Base-by-base conservation (phyloP, 2,888 invertebrate genomes). In the Eubasilissa splendida region DNA sequence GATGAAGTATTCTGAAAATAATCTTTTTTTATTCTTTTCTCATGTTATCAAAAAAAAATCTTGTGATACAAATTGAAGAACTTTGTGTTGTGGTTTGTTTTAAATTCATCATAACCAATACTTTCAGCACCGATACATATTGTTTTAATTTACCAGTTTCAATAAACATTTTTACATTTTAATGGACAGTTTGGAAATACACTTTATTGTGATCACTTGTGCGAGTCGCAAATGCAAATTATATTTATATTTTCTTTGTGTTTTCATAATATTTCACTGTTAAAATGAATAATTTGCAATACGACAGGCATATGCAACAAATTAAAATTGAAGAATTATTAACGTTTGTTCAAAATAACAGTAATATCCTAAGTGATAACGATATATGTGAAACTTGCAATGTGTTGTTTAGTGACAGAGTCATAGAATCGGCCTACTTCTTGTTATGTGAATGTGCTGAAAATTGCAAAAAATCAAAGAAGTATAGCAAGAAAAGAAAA, bases 281-380 rank as follows among this genome's bases (percentile, higher is more conserved):
- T n/a, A 58, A 58, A 58, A 54, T 70, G 31, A 53, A 11, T 53
- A 14, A 42, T 42, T 22, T 22, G 31, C 71, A 65, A 42, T 73
- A 73, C 56, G n/a, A 58, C 33, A 54, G 12, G 50, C 12, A 73
- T 33, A 31, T 73, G 31, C 22, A 73, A n/a, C 33, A 73, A 31
- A n/a, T 73, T 11, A 73, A 58, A 73, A 73, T 73, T 33, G 58
- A 58, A 73, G 71, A 73, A 56, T 56, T 73, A 56, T 73, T 73
- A 52, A 22, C 71, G 8, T 73, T 73, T 58, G 56, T 73, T n/a
- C 22, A 33, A 56, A 73, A 58, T 73, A 73, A 73, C 56, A 56
- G 56, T 42, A 73, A 73, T 33, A 12, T 8, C 50, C 50, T 73
- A n/a, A 33, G 33, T n/a, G 42, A 73, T 58, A 3, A 9, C 3